Evolutionary conservation across 1,140 invertebrate genomes (phyloP).

Genomic region (Anastrepha obliqua): DNA sequence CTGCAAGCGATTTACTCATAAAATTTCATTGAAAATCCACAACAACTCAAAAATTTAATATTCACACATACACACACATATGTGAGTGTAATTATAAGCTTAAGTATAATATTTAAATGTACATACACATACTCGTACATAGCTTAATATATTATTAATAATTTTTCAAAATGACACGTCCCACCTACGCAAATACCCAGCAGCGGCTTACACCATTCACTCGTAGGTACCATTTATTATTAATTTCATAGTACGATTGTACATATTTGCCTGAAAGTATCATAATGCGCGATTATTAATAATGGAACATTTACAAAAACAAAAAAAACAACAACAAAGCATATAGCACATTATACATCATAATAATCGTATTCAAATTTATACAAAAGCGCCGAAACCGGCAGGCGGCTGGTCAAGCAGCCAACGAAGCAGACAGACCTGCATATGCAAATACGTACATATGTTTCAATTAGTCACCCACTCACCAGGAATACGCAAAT

Average conservation of each 20-base stretch:
- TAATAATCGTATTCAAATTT: conserved; percentile 47
- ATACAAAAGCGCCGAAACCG: conserved; percentile 41
- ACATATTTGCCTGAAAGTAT: not conserved
- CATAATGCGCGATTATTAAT: conserved; percentile 46
- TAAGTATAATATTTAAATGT: not conserved
- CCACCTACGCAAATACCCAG: not conserved
- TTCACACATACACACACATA: not conserved
- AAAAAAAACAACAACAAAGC: not conserved
- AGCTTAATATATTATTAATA: not conserved
- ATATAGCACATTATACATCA: not conserved
- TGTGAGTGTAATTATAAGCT: not conserved
- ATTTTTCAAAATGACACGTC: conserved; percentile 18
- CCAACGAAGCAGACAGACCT: not conserved
- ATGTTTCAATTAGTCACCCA: conserved; percentile 45
- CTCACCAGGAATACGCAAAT: not conserved
- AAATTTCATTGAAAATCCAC: too few species aligned
- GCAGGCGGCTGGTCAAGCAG: conserved; percentile 16
- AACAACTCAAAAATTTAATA: not conserved
- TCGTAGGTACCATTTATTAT: conserved; percentile 10
- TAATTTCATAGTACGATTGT: not conserved
- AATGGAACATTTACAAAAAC: conserved; percentile 18
- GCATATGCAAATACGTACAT: not conserved
- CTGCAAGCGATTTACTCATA: too few species aligned
- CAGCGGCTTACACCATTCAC: not conserved
- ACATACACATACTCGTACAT: too few species aligned